These are phyloP conservation scores for Gymnoscopelus microlampas DNA, from an alignment of 2,797 vertebrate species.

Conservation along the genomic window DNA sequence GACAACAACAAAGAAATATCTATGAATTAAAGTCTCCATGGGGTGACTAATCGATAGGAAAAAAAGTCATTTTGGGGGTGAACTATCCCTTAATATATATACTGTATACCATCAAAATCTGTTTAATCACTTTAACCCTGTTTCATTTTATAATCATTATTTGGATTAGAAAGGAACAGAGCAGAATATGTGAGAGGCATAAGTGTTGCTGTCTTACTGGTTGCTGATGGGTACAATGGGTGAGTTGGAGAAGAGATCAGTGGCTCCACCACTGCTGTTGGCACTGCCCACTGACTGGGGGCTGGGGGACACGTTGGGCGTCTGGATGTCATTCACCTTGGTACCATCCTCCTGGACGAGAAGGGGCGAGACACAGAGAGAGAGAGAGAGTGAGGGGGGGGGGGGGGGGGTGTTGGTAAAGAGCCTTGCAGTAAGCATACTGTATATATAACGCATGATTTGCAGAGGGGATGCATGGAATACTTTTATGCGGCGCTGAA, in stretches of 20 bases:
- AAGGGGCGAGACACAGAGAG: neutral
- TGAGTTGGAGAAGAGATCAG: conserved; percentile 87
- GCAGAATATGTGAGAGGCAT: too few species aligned
- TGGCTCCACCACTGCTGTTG: conserved; percentile 84
- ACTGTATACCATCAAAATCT: too few species aligned
- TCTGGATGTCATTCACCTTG: conserved; percentile 85
- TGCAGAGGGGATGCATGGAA: neutral
- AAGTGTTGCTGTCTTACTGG: conserved; percentile 77
- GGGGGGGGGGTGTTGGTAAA: neutral
- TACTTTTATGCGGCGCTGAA: neutral
- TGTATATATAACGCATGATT: neutral
- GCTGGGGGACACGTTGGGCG: conserved; percentile 89
- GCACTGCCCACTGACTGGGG: conserved; percentile 90
- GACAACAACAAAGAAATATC: too few species aligned
- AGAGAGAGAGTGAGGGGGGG: neutral
- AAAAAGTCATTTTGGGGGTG: too few species aligned
- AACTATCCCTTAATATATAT: too few species aligned
- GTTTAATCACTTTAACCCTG: too few species aligned
- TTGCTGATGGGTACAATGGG: conserved; percentile 85
- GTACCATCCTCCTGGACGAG: conserved; percentile 85
- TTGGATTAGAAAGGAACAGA: neutral
- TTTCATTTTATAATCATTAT: too few species aligned
- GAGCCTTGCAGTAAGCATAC: neutral
- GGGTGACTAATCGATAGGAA: too few species aligned
- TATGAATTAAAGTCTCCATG: too few species aligned